Percentiles rank a stretch among this genome's conserved stretches.
phyloP scores from a whole-genome alignment of 2,797 vertebrate species.

The Crax fasciolata region DNA sequence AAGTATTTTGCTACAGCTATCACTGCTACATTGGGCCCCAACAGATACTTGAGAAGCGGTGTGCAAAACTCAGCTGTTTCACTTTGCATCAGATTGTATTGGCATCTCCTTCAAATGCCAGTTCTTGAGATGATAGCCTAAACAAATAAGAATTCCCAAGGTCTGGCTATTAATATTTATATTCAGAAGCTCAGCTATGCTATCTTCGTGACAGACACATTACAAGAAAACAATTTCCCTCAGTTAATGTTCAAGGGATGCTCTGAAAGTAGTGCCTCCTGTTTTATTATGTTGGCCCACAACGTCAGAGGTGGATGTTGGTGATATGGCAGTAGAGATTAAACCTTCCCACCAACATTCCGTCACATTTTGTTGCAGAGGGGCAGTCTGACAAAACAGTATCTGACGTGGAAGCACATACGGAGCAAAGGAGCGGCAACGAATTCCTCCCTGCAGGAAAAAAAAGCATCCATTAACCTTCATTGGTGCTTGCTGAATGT shows the following conservation, averaged over 20 bases:
- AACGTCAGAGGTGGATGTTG: background rate
- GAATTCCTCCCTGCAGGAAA: too few species aligned
- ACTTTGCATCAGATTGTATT: background rate
- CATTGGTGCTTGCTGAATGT: too few species aligned
- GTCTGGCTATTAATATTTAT: background rate
- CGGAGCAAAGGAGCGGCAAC: too few species aligned
- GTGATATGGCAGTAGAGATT: background rate
- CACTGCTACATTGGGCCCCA: background rate
- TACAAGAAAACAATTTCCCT: background rate
- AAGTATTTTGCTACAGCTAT: background rate
- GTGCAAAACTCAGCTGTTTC: constrained; percentile 10
- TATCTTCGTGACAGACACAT: background rate
- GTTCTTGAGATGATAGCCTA: background rate
- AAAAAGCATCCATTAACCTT: too few species aligned
- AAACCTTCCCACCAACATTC: background rate
- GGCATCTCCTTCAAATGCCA: background rate
- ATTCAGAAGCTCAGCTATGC: background rate
- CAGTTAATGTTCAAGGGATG: background rate
- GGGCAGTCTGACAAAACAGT: too few species aligned
- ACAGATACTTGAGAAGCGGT: background rate
- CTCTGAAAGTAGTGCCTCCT: background rate
- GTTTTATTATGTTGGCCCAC: background rate
- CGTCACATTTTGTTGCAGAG: too few species aligned
- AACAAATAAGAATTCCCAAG: background rate
- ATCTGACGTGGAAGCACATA: too few species aligned